These are phyloP conservation scores for Rhipidura dahli DNA, from an alignment of 2,113 vertebrate species.

Conservation along the genomic window DNA sequence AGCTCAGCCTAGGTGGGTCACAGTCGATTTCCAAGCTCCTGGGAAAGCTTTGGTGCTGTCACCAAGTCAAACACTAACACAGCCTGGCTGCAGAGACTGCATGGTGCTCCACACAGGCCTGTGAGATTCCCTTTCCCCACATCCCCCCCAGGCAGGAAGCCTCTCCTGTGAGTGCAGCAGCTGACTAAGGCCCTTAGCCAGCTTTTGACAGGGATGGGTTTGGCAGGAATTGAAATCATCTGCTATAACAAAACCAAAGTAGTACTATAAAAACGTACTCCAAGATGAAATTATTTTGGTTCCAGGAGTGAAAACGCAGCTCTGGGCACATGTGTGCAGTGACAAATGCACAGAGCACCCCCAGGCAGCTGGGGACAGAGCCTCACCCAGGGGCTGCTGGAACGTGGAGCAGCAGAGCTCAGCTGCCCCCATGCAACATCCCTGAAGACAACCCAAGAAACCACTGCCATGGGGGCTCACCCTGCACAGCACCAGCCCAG, in stretches of 20 bases:
- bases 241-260: not conserved
- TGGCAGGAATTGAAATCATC: constrained; percentile 21
- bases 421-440: not conserved
- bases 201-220: not conserved
- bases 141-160: not conserved
- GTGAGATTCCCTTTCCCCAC: not conserved
- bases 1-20: not conserved
- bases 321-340: not conserved
- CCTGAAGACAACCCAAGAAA: not conserved
- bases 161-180: not conserved
- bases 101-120: not conserved
- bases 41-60: not conserved
- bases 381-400: not conserved
- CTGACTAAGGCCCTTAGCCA: not conserved
- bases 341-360: not conserved
- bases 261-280: not conserved
- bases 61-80: not conserved
- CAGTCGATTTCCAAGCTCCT: not conserved
- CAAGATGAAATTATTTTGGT: not conserved
- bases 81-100: not conserved
- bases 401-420: not conserved
- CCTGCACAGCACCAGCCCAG: not conserved
- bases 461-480: not conserved
- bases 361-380: not conserved
- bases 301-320: not conserved